Base-by-base conservation (phyloP, 1,140 invertebrate genomes). In the Sitophilus oryzae region DNA sequence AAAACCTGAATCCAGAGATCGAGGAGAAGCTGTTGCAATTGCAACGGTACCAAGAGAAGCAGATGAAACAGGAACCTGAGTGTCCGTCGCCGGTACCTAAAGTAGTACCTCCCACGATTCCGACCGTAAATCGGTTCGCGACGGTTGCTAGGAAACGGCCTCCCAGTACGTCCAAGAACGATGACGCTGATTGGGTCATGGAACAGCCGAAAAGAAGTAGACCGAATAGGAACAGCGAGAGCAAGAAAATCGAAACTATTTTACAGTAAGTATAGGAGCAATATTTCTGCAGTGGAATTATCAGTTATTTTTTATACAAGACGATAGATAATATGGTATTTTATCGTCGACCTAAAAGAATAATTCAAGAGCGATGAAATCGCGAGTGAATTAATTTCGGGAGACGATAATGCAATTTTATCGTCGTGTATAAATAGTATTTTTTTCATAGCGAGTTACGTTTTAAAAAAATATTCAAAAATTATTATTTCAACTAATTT, bases 1-100 rank as follows among this genome's bases (percentile, higher is more conserved):
- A 89, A 65, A 92, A 93, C 70, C 74, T 94, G 10, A 90, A 91
- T 71, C 91, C 92, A 1, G 92, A 95, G 72, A 91, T 95, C 41
- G 91, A 95, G 70, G 91, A 94, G 59, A 95, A 95, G 68, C 69
- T 96, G 16, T 74, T 94, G 2, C 89, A 91, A 59, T 76, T 93
- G 56, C 91, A 93, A 69, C 80, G 87, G 22, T 91, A 93, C 65
- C 89, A 91, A 62, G 88, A 90, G 64, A 83, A 83, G 52, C 84
- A 87, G 62, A 89, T 84, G 79, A 85, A 85, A 58, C 72, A 74
- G 35, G 71, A 74, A 56, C 63, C 64, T 44, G 63, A 73, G 52
- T 14, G 56, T 68, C 59, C 70, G 0, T 53, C 60, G 22, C 63
- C 63, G 11, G 45, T 59, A 22, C 43, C 53, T 8, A 63, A 58